Conservation (phyloP, 2,888 invertebrate genomes). For the Xanthia icteritia region DNA sequence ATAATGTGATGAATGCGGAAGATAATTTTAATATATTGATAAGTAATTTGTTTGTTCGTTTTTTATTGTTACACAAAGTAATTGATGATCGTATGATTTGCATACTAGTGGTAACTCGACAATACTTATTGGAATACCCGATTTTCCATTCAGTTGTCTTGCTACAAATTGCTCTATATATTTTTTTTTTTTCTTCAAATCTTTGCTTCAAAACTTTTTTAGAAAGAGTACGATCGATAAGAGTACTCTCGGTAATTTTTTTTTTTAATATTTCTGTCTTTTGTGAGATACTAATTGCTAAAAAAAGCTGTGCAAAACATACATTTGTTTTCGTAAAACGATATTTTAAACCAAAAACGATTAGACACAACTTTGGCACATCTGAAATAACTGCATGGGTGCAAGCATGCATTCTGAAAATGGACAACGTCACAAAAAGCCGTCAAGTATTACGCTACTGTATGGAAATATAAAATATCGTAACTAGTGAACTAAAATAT, state of each 20-base stretch:
- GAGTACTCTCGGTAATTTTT: too few species aligned
- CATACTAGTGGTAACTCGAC: conserved; percentile 5
- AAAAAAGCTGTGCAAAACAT: neutral
- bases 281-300: neutral
- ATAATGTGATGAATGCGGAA: conserved; percentile 46
- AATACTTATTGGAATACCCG: neutral
- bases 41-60: conserved; percentile 7
- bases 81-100: conserved; percentile 24
- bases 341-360: neutral
- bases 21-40: conserved; percentile 34
- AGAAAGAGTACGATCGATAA: too few species aligned
- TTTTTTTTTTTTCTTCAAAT: too few species aligned
- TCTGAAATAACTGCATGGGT: neutral
- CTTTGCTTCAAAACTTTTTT: too few species aligned
- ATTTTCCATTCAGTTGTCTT: neutral
- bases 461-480: too few species aligned
- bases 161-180: neutral
- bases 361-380: neutral
- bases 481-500: too few species aligned
- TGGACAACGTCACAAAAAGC: too few species aligned
- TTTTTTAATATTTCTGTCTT: too few species aligned
- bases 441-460: too few species aligned
- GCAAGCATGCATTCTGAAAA: too few species aligned
- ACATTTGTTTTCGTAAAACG: neutral
- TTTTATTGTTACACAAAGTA: conserved; percentile 33